Evolutionary conservation across 2,797 vertebrate genomes (phyloP).

Genomic region (Schizopygopsis malacanthus): DNA sequence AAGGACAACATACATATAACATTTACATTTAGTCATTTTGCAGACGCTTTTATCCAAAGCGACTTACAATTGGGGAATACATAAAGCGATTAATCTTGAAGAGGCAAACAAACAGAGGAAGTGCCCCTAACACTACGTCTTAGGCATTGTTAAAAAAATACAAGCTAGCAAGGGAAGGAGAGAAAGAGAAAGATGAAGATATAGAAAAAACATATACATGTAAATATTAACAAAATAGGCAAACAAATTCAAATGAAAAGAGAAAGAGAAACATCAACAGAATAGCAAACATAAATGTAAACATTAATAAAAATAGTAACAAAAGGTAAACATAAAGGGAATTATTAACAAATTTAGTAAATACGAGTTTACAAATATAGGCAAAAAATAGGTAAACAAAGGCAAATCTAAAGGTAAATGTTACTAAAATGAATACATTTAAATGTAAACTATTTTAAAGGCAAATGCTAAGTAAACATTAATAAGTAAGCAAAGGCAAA

Average conservation of each 20-base stretch:
- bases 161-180: no score
- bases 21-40: no score
- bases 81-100: no score
- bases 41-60: no score
- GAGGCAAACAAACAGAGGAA: no score
- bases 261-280: neutral
- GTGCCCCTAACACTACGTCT: no score
- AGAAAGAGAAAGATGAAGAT: no score
- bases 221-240: neutral
- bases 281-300: neutral
- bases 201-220: neutral
- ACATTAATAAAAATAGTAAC: no score
- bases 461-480: neutral
- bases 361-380: neutral
- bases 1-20: neutral
- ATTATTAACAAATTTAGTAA: neutral
- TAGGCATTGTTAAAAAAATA: no score
- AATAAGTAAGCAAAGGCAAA: neutral
- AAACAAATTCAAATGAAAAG: neutral
- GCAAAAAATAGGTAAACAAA: neutral
- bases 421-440: neutral
- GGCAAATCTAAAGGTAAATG: neutral
- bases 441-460: neutral
- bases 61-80: no score
- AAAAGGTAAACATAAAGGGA: neutral